Base-by-base conservation (phyloP, 2,888 invertebrate species). In the Hedya salicella region DNA sequence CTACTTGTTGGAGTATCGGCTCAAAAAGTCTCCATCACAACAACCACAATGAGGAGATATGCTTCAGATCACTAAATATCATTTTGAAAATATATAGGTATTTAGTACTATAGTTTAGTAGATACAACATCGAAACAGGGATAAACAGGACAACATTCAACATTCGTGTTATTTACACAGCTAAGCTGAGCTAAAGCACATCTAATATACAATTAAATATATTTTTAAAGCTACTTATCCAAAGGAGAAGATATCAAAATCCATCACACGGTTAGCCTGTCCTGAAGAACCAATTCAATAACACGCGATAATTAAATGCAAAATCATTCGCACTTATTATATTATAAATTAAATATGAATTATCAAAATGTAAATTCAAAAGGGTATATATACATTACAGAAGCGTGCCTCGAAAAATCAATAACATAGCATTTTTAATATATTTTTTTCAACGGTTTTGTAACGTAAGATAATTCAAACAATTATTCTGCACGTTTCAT, bases 131-230 rank as follows among this genome's bases (percentile, higher is more conserved):
- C 46, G 59, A 70, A 62, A 70, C 68, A 65, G 54, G 54, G 30
- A 16, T 42, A 46, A 46, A 46, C 48, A 59, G 56, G 36, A 30
- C n/a, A 25, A 65, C 64, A 68, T 56, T 68, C 48, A 60, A 50
- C 53, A 68, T 52, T 25, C 59, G 14, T 59, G 53, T 65, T 65
- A 61, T 65, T 63, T 60, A 67, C 69, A 69, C 40, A 62, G 59
- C 39, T 63, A 69, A 63, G 62, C 62, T 49, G 52, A 66, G 61
- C 63, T 50, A 57, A 67, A 69, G 69, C 69, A 69, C 69, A 62
- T 49, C 59, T 36, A 68, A 66, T 56, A 68, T 19, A 57, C 53
- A 52, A n/a, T 39, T 42, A 44, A 5, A 44, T 1, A 30, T n/a
- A 36, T 32, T 30, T 53, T 19, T 48, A 16, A 14, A 17, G 9